Evolutionary conservation across 2,888 invertebrate genomes (phyloP).

Genomic region (Caradrina clavipalpis): DNA sequence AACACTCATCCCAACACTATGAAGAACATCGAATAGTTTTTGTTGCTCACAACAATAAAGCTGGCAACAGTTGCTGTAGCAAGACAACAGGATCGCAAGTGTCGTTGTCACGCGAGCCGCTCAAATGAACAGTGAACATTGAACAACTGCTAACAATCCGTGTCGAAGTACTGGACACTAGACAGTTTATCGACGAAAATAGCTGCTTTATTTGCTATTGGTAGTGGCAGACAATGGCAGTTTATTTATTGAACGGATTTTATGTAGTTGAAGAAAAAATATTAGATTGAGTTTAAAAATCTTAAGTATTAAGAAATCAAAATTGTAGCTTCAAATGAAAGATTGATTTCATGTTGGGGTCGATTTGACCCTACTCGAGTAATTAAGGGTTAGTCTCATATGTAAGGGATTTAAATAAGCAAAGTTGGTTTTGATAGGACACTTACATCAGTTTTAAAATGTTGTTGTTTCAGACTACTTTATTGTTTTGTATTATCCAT

Average conservation of each 20-base stretch:
- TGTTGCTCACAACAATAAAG: slow-evolving; percentile 65
- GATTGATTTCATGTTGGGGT: not conserved
- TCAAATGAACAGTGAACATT: slow-evolving; percentile 71
- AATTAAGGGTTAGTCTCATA: not conserved
- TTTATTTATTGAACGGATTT: slow-evolving; percentile 23
- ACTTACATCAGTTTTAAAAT: no score
- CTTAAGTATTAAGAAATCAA: not conserved
- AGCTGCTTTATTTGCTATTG: slow-evolving; percentile 56
- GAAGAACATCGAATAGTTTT: slow-evolving; percentile 51
- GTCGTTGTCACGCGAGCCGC: slow-evolving; percentile 68
- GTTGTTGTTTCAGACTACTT: no score
- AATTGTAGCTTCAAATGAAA: not conserved
- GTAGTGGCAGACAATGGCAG: slow-evolving; percentile 26
- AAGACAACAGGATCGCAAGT: slow-evolving; percentile 69
- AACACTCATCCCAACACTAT: slow-evolving; percentile 30
- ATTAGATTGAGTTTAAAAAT: not conserved
- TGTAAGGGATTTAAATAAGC: not conserved
- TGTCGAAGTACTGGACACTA: slow-evolving; percentile 64
- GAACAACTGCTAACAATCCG: slow-evolving; percentile 70
- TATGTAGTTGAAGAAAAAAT: not conserved
- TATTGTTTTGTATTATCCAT: no score
- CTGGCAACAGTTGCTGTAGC: slow-evolving; percentile 54
- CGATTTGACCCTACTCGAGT: not conserved
- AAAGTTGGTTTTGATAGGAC: no score
- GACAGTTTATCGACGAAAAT: slow-evolving; percentile 57